Percentiles rank a stretch among this genome's conserved stretches.
phyloP scores from a whole-genome alignment of 2,113 vertebrate species.

The Rattus norvegicus region GRCr8 NC_086020.1:229888501-229889000 shows the following conservation, averaged over 20 bases:
- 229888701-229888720: neutral
- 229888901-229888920: neutral
- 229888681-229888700: neutral
- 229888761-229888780: neutral
- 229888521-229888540: neutral
- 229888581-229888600: neutral
- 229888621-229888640: neutral
- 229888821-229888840: neutral
- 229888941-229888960: neutral
- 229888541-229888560: neutral
- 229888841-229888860: neutral
- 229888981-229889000: neutral
- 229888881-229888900: neutral
- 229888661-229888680: neutral
- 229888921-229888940: neutral
- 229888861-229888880: constrained; percentile 27
- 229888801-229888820: neutral
- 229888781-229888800: neutral
- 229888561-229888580: neutral
- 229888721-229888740: neutral
- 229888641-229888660: neutral
- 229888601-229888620: neutral
- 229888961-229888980: neutral
- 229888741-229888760: neutral
- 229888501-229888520: neutral